A percentile compares a stretch with the other conserved stretches of the same genome.
Evolutionary conservation across 2,888 invertebrate genomes (phyloP).

Genomic region (Harpalus rubripes): DNA sequence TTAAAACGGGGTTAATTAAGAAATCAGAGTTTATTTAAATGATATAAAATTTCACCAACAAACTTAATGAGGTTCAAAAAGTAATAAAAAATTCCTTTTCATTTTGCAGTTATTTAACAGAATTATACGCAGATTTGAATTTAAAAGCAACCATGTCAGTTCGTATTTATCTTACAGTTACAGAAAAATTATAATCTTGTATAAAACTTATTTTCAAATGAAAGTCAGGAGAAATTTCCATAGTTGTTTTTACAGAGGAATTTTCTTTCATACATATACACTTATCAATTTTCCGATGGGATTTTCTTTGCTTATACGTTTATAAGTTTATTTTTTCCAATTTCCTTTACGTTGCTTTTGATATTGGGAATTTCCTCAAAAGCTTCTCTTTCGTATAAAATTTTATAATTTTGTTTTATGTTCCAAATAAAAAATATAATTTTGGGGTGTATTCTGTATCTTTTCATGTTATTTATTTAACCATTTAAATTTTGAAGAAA

Average conservation of each 20-base stretch:
- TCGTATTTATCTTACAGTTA: background rate
- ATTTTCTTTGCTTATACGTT: background rate
- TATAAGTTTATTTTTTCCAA: background rate
- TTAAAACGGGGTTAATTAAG: conserved; percentile 19
- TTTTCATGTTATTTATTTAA: too few relatives aligned
- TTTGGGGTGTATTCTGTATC: too few relatives aligned
- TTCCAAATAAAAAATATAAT: too few relatives aligned
- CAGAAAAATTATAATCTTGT: conserved; percentile 3
- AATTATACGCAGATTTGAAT: background rate
- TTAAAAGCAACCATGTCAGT: background rate
- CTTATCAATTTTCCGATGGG: background rate
- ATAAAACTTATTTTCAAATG: background rate
- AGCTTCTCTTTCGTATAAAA: background rate
- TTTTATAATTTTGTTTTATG: too few relatives aligned
- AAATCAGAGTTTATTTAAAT: conserved; percentile 12
- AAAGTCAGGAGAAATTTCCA: background rate
- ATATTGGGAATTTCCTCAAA: background rate
- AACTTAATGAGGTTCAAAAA: background rate
- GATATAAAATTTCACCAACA: conserved; percentile 1
- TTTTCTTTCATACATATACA: background rate
- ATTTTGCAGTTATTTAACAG: conserved; percentile 38
- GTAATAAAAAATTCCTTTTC: conserved; percentile 4
- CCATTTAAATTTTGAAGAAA: too few relatives aligned
- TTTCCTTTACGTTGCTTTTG: background rate
- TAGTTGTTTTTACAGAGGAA: background rate